Evolutionary conservation across 2,797 vertebrate genomes (phyloP).

Genomic region (Sarcoramphus papa): DNA sequence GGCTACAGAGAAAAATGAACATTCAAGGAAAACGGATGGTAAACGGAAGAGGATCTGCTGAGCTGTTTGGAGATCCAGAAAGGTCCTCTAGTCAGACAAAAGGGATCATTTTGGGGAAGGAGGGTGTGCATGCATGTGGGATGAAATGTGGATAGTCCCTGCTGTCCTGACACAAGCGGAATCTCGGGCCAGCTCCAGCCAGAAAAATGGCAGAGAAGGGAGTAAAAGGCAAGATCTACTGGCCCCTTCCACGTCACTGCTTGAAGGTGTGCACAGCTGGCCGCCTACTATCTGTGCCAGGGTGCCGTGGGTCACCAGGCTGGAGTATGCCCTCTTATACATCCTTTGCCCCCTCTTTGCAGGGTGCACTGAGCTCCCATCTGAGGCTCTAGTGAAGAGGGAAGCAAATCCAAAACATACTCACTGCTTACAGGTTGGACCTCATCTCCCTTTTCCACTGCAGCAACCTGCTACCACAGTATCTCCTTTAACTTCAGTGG

Average conservation of each 20-base stretch:
- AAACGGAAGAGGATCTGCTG: constrained; percentile 33
- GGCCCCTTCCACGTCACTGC: fast-evolving
- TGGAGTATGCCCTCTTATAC: background rate
- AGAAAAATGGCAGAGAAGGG: background rate
- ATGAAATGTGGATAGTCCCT: background rate
- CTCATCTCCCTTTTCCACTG: background rate
- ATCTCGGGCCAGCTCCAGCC: background rate
- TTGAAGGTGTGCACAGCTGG: background rate
- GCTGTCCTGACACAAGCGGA: background rate
- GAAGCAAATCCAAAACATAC: background rate
- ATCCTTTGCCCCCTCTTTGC: background rate
- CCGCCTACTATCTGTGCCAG: background rate
- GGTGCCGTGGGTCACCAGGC: background rate
- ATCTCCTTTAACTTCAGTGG: background rate
- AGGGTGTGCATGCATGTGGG: background rate
- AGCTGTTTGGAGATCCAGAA: constrained; percentile 33
- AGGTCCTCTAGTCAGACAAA: background rate
- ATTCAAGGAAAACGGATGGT: constrained; percentile 53
- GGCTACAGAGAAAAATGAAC: constrained; percentile 68
- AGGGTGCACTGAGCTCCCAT: background rate
- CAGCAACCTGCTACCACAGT: background rate
- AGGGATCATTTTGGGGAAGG: background rate
- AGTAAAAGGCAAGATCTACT: background rate
- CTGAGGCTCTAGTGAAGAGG: background rate
- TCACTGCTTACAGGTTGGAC: background rate